These are phyloP conservation scores for Protaetia brevitarsis DNA, from an alignment of 1,140 invertebrate genomes.

Conservation along the genomic window DNA sequence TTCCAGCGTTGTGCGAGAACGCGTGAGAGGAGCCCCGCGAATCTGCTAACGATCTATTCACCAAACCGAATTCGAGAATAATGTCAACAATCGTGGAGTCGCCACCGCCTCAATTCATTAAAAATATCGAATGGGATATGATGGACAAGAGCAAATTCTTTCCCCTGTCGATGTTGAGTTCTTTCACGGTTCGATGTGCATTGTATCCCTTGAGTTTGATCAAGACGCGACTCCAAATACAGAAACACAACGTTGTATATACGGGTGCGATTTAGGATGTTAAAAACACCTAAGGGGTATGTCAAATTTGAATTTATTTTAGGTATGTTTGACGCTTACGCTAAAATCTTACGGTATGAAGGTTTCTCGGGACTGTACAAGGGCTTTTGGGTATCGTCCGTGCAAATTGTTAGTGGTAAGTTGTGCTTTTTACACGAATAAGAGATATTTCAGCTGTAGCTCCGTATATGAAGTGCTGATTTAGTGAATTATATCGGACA, in stretches of 20 bases:
- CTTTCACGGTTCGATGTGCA: constrained; percentile 82
- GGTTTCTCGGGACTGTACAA: constrained; percentile 85
- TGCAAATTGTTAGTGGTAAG: constrained; percentile 60
- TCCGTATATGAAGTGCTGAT: too few relatives aligned
- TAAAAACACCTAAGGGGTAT: not conserved
- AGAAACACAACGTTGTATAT: constrained; percentile 80
- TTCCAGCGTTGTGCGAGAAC: not conserved
- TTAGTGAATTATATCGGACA: too few relatives aligned
- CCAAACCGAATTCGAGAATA: not conserved
- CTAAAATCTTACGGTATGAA: constrained; percentile 85
- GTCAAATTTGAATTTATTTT: constrained; percentile 32
- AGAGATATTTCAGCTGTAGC: too few relatives aligned
- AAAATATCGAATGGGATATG: constrained; percentile 98
- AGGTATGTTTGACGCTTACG: constrained; percentile 87
- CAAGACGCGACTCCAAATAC: constrained; percentile 92
- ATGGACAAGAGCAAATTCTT: constrained; percentile 95
- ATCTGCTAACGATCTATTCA: not conserved
- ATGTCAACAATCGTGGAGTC: constrained; percentile 42
- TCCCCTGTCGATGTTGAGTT: constrained; percentile 84
- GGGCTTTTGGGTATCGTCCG: constrained; percentile 92
- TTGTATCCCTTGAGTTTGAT: constrained; percentile 96
- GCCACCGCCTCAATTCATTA: constrained; percentile 63
- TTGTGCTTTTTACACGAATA: not conserved
- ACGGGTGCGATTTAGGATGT: constrained; percentile 54
- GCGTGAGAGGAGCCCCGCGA: not conserved